phyloP scores from a whole-genome alignment of 1,140 invertebrate genomes.

The Pygmarrhopalites habei region DNA sequence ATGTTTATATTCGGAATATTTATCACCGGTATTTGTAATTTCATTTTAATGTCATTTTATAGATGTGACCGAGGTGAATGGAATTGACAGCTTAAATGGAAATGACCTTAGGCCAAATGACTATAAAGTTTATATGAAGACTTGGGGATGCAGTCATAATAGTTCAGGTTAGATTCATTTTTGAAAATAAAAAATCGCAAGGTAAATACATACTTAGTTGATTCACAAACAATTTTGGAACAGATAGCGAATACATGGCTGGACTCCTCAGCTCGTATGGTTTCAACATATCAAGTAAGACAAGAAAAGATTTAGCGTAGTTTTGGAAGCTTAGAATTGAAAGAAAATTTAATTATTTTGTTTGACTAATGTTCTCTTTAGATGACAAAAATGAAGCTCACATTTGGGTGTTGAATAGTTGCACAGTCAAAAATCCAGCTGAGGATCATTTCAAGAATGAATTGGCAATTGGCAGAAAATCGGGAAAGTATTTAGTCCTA shows the following conservation, averaged over 20 bases:
- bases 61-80: not conserved
- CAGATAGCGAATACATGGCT: slow-evolving; percentile 97
- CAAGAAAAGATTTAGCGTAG: slow-evolving; percentile 4
- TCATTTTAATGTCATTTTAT: slow-evolving; percentile 30
- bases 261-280: slow-evolving; percentile 82
- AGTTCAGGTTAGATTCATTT: slow-evolving; percentile 64
- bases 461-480: slow-evolving; percentile 65
- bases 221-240: too few species aligned
- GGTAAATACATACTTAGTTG: too few species aligned
- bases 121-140: slow-evolving; percentile 86
- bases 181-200: too few species aligned
- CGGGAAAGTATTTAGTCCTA: slow-evolving; percentile 79
- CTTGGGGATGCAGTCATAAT: slow-evolving; percentile 97
- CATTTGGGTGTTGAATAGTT: slow-evolving; percentile 93
- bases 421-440: slow-evolving; percentile 93
- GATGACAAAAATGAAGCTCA: slow-evolving; percentile 75
- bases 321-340: too few species aligned
- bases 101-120: slow-evolving; percentile 72
- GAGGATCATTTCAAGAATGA: slow-evolving; percentile 96
- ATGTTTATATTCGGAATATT: not conserved
- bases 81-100: not conserved
- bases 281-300: slow-evolving; percentile 63
- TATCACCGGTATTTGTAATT: not conserved
- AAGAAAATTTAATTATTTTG: too few species aligned
- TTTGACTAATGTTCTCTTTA: too few species aligned